A percentile compares a stretch with the other conserved stretches of the same genome.
phyloP scores from a whole-genome alignment of 2,888 invertebrate species.

The Euclidia mi region DNA sequence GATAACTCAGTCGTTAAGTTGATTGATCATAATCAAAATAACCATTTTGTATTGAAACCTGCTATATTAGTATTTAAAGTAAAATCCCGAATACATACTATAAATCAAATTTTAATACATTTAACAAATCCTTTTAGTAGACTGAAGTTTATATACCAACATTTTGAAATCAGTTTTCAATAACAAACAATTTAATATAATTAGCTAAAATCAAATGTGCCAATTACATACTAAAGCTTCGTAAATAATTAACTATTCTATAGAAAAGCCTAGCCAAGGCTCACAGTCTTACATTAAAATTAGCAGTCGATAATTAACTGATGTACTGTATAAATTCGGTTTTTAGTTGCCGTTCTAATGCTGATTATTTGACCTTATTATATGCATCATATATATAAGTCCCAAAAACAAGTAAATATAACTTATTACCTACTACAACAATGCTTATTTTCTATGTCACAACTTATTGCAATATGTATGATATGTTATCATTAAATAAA shows the following conservation, averaged over 20 bases:
- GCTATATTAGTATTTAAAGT: constrained; percentile 19
- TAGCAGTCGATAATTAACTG: neutral
- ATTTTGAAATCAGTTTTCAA: neutral
- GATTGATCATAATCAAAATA: constrained; percentile 23
- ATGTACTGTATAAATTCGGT: neutral
- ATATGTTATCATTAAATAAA: no score
- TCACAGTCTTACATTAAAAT: neutral
- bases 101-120: constrained; percentile 21
- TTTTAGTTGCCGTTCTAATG: no score
- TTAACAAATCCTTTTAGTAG: constrained; percentile 24
- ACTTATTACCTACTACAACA: no score
- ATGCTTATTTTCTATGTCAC: no score
- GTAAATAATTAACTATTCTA: neutral
- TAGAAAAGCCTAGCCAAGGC: neutral
- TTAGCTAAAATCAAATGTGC: constrained; percentile 6
- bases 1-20: constrained; percentile 25
- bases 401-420: no score
- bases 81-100: constrained; percentile 12
- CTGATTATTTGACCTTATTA: no score
- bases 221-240: constrained; percentile 15
- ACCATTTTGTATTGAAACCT: constrained; percentile 24
- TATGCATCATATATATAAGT: no score
- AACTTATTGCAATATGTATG: no score
- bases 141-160: constrained; percentile 30
- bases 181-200: neutral